Conservation (phyloP, 2,888 invertebrate genomes). For the Patella ulyssiponensis region DNA sequence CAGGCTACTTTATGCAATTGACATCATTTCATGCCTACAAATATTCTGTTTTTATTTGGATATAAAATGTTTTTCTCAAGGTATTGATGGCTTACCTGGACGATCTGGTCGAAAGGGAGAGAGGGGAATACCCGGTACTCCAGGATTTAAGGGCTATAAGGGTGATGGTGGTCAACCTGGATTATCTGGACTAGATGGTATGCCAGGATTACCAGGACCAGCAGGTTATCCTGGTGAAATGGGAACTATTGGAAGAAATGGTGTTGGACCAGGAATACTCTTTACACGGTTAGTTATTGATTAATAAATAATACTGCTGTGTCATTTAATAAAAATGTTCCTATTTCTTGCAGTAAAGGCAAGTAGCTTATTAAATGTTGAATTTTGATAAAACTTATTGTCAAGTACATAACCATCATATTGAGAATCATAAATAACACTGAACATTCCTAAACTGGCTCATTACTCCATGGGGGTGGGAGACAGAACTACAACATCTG, state of each 20-base stretch:
- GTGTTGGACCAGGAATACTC: constrained; percentile 61
- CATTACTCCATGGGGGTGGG: too few relatives aligned
- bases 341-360: constrained; percentile 1
- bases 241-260: constrained; percentile 77
- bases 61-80: constrained; percentile 24
- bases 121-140: constrained; percentile 31
- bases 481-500: too few relatives aligned
- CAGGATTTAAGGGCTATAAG: constrained; percentile 26
- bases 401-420: too few relatives aligned
- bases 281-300: constrained; percentile 60
- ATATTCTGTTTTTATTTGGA: not conserved
- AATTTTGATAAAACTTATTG: too few relatives aligned
- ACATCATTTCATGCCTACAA: not conserved
- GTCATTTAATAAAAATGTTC: not conserved
- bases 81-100: constrained; percentile 43
- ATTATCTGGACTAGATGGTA: constrained; percentile 40
- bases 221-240: constrained; percentile 75
- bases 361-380: too few relatives aligned
- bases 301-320: too few relatives aligned
- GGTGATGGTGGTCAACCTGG: constrained; percentile 59
- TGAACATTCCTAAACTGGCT: too few relatives aligned
- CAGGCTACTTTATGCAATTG: too few relatives aligned
- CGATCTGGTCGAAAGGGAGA: constrained; percentile 34
- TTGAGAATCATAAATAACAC: too few relatives aligned
- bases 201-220: constrained; percentile 75